These are phyloP conservation scores for Pseudolycoriella hygida DNA, from an alignment of 2,888 invertebrate genomes.

Conservation along the genomic window DNA sequence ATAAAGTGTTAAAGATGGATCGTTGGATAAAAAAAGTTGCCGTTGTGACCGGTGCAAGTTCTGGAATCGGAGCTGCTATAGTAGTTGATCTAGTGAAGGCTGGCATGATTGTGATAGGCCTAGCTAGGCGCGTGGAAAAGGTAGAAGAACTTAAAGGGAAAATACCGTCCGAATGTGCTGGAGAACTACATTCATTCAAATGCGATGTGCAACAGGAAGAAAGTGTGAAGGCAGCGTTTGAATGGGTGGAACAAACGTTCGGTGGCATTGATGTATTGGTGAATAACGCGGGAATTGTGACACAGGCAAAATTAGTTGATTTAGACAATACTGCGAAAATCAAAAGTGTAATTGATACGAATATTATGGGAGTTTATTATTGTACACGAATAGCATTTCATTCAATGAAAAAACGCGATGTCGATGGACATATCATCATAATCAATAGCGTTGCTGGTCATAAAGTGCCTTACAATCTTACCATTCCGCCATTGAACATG, in stretches of 20 bases:
- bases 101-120: conserved; percentile 35
- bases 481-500: conserved; percentile 16
- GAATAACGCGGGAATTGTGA: conserved; percentile 36
- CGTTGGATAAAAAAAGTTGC: conserved; percentile 29
- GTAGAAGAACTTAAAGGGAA: conserved; percentile 19
- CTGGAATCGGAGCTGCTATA: conserved; percentile 36
- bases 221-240: conserved; percentile 35
- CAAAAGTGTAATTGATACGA: conserved; percentile 28
- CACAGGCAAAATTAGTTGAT: conserved; percentile 1
- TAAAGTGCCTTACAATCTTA: conserved; percentile 12
- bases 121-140: conserved; percentile 30
- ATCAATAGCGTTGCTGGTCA: conserved; percentile 28
- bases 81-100: conserved; percentile 26
- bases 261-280: conserved; percentile 39
- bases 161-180: conserved; percentile 14
- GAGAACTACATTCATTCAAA: conserved; percentile 21
- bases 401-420: conserved; percentile 29
- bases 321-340: conserved; percentile 11
- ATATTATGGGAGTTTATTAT: conserved; percentile 29
- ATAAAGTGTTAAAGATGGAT: conserved; percentile 14
- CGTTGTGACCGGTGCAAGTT: conserved; percentile 40
- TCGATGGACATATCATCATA: conserved; percentile 32
- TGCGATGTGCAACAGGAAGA: conserved; percentile 36
- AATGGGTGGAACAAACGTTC: conserved; percentile 30
- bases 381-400: conserved; percentile 32